These are phyloP conservation scores for Heptranchias perlo DNA, from an alignment of 2,113 vertebrate genomes.

Conservation along the genomic window DNA sequence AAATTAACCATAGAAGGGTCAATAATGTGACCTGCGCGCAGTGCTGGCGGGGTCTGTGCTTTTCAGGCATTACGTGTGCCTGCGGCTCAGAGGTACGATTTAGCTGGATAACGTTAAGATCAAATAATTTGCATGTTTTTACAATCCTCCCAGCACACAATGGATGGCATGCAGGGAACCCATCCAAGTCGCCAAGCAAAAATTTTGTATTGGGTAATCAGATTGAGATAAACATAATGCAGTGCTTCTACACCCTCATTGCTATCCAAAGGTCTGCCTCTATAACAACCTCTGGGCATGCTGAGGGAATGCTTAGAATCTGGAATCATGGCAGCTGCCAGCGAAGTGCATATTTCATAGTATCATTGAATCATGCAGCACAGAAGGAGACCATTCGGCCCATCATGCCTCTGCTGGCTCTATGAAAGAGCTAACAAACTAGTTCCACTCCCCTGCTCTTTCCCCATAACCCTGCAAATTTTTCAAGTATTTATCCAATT, in stretches of 20 bases:
- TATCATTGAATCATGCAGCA: neutral
- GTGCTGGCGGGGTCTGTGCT: neutral
- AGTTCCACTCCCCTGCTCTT: neutral
- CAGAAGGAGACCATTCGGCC: neutral
- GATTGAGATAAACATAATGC: too few species aligned
- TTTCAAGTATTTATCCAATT: too few species aligned
- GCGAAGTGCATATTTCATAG: too few species aligned
- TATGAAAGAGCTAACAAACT: neutral
- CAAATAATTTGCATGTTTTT: neutral
- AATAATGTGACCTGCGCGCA: neutral
- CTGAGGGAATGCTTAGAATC: too few species aligned
- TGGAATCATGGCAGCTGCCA: too few species aligned
- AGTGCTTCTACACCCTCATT: too few species aligned
- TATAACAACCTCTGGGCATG: too few species aligned
- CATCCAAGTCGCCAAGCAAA: too few species aligned
- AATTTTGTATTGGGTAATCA: too few species aligned
- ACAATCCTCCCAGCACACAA: neutral
- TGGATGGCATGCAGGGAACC: neutral
- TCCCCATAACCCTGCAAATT: neutral
- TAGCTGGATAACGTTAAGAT: too few species aligned
- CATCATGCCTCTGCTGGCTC: neutral
- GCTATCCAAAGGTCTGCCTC: too few species aligned
- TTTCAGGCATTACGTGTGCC: neutral
- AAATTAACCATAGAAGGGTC: neutral
- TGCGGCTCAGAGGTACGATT: neutral